Evolutionary conservation across 2,888 invertebrate species (phyloP).

Genomic region (Achlya flavicornis): DNA sequence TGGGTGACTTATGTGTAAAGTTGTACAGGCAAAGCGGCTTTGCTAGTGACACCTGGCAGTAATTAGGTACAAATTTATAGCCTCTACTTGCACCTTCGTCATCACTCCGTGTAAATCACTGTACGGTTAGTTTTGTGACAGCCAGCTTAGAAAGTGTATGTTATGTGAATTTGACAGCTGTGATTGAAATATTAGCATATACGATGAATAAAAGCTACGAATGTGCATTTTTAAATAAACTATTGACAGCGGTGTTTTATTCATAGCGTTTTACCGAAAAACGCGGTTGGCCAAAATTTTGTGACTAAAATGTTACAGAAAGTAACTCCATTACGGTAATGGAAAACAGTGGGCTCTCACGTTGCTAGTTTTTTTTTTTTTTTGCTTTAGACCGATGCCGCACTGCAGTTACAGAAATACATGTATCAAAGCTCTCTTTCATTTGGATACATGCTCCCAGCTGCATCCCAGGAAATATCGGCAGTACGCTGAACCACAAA

Average conservation of each 20-base stretch:
- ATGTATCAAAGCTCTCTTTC: slow-evolving; percentile 77
- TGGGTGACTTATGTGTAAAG: slow-evolving; percentile 70
- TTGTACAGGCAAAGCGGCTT: slow-evolving; percentile 66
- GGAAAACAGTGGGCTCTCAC: slow-evolving; percentile 74
- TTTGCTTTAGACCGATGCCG: slow-evolving; percentile 67
- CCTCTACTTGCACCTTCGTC: slow-evolving; percentile 60
- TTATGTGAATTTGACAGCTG: slow-evolving; percentile 43
- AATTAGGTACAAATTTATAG: slow-evolving; percentile 75
- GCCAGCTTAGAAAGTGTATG: slow-evolving; percentile 31
- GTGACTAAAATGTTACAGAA: slow-evolving; percentile 66
- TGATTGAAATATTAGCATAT: slow-evolving; percentile 36
- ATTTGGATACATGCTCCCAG: slow-evolving; percentile 63
- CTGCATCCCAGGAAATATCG: slow-evolving; percentile 61
- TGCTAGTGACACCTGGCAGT: slow-evolving; percentile 75
- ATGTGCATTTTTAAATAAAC: slow-evolving; percentile 24
- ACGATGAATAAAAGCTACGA: slow-evolving; percentile 24
- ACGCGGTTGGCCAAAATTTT: slow-evolving; percentile 45
- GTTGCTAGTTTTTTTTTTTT: slow-evolving; percentile 65
- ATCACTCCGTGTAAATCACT: slow-evolving; percentile 56
- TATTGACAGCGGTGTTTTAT: slow-evolving; percentile 32
- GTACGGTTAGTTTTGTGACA: slow-evolving; percentile 53
- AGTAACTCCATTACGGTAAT: slow-evolving; percentile 77
- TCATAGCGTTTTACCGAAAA: slow-evolving; percentile 35
- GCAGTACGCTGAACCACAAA: slow-evolving; percentile 60
- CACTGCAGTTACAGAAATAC: slow-evolving; percentile 77